phyloP scores from a whole-genome alignment of 2,888 invertebrate genomes.

The Thumatha senex region DNA sequence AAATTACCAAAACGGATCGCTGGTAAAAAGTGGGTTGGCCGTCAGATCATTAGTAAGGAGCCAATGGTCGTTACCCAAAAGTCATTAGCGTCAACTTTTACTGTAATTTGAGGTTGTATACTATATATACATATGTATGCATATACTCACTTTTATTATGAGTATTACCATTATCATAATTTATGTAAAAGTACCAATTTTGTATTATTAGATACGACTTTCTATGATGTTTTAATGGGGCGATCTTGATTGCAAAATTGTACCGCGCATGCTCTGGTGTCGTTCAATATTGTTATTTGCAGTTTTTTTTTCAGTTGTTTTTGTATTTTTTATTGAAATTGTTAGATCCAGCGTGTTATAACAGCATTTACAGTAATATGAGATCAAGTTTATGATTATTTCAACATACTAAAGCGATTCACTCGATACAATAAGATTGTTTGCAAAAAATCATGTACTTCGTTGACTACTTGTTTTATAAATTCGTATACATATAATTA shows the following conservation, averaged over 20 bases:
- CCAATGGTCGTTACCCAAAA: constrained; percentile 83
- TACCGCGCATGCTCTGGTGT: constrained; percentile 27
- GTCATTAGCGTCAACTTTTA: constrained; percentile 81
- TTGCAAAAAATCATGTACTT: too few species aligned
- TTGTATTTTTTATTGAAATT: constrained; percentile 20
- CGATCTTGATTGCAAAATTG: constrained; percentile 52
- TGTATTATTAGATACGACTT: constrained; percentile 63
- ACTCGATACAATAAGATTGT: background rate
- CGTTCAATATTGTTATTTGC: constrained; percentile 19
- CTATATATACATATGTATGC: constrained; percentile 37
- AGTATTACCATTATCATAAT: constrained; percentile 65
- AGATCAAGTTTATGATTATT: constrained; percentile 5
- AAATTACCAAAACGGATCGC: constrained; percentile 76
- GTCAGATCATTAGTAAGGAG: constrained; percentile 72
- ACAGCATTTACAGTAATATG: constrained; percentile 18
- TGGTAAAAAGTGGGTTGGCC: constrained; percentile 77
- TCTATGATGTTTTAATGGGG: constrained; percentile 55
- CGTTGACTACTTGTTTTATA: too few species aligned
- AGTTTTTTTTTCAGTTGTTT: constrained; percentile 15
- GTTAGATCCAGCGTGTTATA: constrained; percentile 24
- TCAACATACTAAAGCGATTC: constrained; percentile 5
- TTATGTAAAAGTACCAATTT: constrained; percentile 74
- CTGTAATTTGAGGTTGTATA: constrained; percentile 70
- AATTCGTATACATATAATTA: too few species aligned
- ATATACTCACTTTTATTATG: constrained; percentile 35